Percentiles rank a stretch among this genome's conserved stretches.
Conservation (phyloP, 2,888 invertebrate species). For the Dryobotodes eremita region DNA sequence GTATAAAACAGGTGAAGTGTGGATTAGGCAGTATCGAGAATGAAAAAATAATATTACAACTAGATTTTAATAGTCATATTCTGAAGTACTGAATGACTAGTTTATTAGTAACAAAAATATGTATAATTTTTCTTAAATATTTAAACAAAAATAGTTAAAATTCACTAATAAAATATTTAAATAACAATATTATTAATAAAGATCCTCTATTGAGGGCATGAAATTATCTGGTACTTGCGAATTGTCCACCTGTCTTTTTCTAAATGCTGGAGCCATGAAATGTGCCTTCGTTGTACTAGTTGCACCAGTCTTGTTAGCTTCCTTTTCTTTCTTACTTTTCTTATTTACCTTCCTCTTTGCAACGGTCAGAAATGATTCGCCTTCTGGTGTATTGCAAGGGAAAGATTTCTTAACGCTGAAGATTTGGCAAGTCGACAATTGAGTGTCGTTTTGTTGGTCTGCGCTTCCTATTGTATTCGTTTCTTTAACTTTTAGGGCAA, state of each 20-base stretch:
- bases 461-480: conserved; percentile 41
- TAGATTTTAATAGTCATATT: conserved; percentile 3
- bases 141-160: conserved; percentile 22
- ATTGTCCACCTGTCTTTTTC: conserved; percentile 77
- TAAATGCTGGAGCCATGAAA: conserved; percentile 66
- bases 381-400: conserved; percentile 77
- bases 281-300: conserved; percentile 52
- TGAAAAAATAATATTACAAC: neutral
- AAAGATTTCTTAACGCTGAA: conserved; percentile 79
- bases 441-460: conserved; percentile 59
- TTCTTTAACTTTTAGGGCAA: conserved; percentile 82
- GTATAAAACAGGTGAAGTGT: too few relatives aligned
- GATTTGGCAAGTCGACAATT: conserved; percentile 73
- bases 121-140: conserved; percentile 15
- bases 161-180: neutral
- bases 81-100: neutral
- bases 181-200: conserved; percentile 60
- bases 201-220: conserved; percentile 81
- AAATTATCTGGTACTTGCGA: conserved; percentile 78
- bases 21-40: neutral
- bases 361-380: conserved; percentile 70
- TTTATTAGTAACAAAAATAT: conserved; percentile 15
- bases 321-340: conserved; percentile 73
- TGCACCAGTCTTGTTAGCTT: conserved; percentile 42
- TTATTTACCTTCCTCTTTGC: conserved; percentile 74